Percentiles rank a stretch among this genome's conserved stretches.
Conservation (phyloP, 2,113 vertebrate genomes). For the Ctenodactylus gundi region DNA sequence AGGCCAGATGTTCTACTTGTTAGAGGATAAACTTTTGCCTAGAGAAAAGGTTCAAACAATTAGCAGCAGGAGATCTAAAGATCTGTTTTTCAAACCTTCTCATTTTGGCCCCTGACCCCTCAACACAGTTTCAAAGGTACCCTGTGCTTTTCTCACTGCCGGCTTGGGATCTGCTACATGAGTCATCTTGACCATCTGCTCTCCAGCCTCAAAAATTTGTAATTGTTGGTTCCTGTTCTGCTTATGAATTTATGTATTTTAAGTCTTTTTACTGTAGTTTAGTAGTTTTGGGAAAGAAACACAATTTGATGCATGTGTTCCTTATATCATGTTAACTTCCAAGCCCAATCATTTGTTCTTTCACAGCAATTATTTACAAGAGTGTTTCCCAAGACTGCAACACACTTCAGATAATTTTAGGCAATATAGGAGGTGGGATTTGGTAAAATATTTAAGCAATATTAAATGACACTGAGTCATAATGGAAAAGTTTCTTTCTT, state of each 20-base stretch:
- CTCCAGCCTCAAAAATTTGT: neutral
- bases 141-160: neutral
- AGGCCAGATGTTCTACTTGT: neutral
- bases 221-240: slow-evolving; percentile 5
- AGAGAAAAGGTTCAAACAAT: neutral
- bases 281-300: slow-evolving; percentile 47
- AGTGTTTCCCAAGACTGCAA: neutral
- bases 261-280: neutral
- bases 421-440: neutral
- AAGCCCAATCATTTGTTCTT: slow-evolving; percentile 38
- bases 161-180: neutral
- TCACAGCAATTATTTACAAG: slow-evolving; percentile 36
- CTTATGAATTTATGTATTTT: slow-evolving; percentile 45
- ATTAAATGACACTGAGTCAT: slow-evolving; percentile 29
- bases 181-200: slow-evolving; percentile 13
- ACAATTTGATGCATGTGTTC: slow-evolving; percentile 39
- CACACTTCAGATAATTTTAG: slow-evolving; percentile 37
- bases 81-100: neutral
- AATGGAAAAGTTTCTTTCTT: slow-evolving; percentile 22
- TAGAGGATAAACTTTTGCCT: neutral
- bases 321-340: slow-evolving; percentile 22
- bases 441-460: slow-evolving; percentile 7
- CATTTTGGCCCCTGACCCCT: neutral
- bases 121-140: neutral
- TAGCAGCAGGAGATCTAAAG: neutral